These are phyloP conservation scores for Scaptodrosophila latifasciaeformis DNA, from an alignment of 2,888 invertebrate species.

Conservation along the genomic window DNA sequence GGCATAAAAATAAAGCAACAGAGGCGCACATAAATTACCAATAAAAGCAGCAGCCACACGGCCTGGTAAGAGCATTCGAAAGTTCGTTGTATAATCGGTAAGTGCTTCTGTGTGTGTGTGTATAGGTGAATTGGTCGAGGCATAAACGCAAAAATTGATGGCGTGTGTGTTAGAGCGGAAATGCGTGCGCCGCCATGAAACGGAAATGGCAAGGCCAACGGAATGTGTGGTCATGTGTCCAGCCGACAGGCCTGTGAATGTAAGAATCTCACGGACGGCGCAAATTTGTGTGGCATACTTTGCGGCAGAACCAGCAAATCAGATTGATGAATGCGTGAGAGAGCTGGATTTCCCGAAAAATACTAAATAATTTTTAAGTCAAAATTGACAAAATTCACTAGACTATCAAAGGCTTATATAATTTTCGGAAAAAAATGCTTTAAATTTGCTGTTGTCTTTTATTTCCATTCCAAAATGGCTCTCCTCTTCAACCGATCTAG, in stretches of 20 bases:
- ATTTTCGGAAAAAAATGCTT: not conserved
- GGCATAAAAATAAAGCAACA: constrained; percentile 31
- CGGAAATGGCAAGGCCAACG: no score
- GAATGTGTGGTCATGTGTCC: not conserved
- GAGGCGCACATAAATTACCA: constrained; percentile 52
- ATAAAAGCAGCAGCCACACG: constrained; percentile 38
- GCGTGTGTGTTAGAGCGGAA: constrained; percentile 31
- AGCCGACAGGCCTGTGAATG: not conserved
- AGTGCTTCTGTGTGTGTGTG: constrained; percentile 2
- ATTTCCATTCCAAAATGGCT: no score
- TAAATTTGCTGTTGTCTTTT: not conserved
- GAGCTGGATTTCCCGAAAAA: not conserved
- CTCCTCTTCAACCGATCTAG: no score
- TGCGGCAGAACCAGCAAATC: not conserved
- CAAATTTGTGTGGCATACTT: not conserved
- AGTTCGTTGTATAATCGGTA: not conserved
- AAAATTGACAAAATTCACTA: not conserved
- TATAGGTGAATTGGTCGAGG: no score
- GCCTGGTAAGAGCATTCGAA: not conserved
- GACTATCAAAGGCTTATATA: not conserved
- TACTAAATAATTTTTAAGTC: not conserved
- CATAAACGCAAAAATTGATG: not conserved
- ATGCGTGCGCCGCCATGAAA: constrained; percentile 26
- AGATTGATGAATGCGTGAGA: no score
- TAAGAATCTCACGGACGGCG: constrained; percentile 13